phyloP scores from a whole-genome alignment of 2,113 vertebrate genomes.

The Puntigrus tetrazona region DNA sequence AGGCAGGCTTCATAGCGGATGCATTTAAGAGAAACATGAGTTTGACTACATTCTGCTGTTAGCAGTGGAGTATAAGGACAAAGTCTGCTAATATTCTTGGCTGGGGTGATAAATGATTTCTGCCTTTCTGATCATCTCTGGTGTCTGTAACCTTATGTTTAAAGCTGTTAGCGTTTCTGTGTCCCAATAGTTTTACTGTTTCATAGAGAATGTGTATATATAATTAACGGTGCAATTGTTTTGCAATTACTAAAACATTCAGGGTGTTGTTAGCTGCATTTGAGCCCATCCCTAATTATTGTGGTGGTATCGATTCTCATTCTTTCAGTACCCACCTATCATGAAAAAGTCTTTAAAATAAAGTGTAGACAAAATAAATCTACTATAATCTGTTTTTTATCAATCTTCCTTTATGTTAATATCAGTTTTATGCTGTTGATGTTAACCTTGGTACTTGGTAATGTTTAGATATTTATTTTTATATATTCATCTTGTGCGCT shows the following conservation, averaged over 20 bases:
- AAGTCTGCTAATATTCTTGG: background rate
- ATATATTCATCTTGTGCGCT: background rate
- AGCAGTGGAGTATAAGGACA: background rate
- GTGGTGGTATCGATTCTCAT: background rate
- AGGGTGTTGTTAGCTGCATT: background rate
- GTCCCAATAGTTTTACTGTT: background rate
- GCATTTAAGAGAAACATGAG: slow-evolving; percentile 58
- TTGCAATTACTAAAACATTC: background rate
- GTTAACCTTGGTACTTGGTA: background rate
- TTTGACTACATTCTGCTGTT: slow-evolving; percentile 62
- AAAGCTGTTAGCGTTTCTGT: slow-evolving; percentile 33
- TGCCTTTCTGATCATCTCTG: background rate
- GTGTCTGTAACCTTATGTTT: background rate
- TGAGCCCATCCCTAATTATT: background rate
- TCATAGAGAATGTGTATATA: background rate
- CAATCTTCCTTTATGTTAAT: background rate
- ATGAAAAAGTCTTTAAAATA: background rate
- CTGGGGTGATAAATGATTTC: background rate
- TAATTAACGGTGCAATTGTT: background rate
- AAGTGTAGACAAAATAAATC: background rate
- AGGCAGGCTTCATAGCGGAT: slow-evolving; percentile 23
- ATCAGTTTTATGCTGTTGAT: background rate
- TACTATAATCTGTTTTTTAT: background rate
- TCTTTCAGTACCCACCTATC: background rate
- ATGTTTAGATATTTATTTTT: background rate